phyloP scores from a whole-genome alignment of 2,113 vertebrate species.

The Piprites chloris region DNA sequence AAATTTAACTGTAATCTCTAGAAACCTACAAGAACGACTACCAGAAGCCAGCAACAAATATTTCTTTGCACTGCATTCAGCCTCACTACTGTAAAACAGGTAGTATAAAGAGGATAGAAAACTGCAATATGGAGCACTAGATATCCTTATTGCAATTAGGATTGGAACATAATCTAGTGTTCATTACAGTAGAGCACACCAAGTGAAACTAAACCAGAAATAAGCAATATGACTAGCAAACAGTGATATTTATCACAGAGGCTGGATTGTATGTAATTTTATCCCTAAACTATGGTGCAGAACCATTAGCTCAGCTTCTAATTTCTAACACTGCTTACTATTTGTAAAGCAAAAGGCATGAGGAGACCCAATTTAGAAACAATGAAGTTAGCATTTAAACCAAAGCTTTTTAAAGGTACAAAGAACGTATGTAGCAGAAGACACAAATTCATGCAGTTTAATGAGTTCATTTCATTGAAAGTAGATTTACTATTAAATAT shows the following conservation, averaged over 20 bases:
- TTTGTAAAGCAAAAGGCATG: background rate
- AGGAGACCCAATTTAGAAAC: background rate
- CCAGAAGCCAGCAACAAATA: background rate
- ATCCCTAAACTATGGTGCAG: background rate
- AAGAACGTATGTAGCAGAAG: background rate
- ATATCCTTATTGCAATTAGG: background rate
- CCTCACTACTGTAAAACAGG: background rate
- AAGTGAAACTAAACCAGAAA: background rate
- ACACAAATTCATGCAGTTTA: background rate
- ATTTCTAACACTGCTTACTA: background rate
- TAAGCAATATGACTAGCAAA: background rate
- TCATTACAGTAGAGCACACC: background rate
- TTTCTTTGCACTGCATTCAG: background rate
- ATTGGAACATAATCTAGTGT: background rate
- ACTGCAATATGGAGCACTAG: background rate
- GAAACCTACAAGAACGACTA: background rate
- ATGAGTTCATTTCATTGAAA: background rate
- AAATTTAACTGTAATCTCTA: background rate
- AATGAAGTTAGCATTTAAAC: background rate
- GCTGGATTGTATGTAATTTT: background rate
- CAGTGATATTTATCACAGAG: background rate
- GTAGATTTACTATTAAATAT: background rate
- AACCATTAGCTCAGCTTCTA: background rate
- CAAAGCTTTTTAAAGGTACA: background rate
- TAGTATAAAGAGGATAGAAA: background rate